A percentile compares a stretch with the other conserved stretches of the same genome.
Evolutionary conservation across 1,140 invertebrate species (phyloP).

Genomic region (Papilio xuthus): DNA sequence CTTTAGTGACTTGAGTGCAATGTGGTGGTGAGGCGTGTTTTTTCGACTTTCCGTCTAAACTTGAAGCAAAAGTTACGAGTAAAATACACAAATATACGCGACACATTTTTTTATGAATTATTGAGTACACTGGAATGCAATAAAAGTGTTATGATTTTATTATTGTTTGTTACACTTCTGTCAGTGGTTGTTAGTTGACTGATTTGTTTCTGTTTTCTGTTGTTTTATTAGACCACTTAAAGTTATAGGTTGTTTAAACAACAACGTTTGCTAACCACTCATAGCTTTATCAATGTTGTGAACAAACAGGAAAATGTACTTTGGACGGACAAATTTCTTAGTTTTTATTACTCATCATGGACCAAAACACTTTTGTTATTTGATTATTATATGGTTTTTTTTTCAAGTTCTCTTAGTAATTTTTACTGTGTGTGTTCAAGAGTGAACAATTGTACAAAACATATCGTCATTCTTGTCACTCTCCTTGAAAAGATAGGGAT

Average conservation of each 20-base stretch:
- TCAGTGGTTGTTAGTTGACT: neutral
- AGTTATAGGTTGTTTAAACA: constrained; percentile 4
- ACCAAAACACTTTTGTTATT: too few species aligned
- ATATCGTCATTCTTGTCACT: too few species aligned
- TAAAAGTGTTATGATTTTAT: neutral
- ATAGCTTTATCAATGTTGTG: neutral
- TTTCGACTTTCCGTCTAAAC: constrained; percentile 47
- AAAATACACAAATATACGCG: neutral
- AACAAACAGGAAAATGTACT: constrained; percentile 22
- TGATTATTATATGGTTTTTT: too few species aligned
- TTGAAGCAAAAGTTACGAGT: neutral
- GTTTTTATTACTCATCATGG: neutral
- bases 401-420: too few species aligned
- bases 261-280: neutral
- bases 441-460: too few species aligned
- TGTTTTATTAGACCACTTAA: neutral
- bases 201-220: neutral
- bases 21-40: constrained; percentile 56
- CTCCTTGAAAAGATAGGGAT: too few species aligned
- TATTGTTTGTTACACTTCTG: neutral
- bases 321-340: neutral
- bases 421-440: too few species aligned
- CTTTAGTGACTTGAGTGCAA: constrained; percentile 66
- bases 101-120: neutral
- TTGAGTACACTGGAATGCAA: neutral